Base-by-base conservation (phyloP, 2,113 vertebrate genomes). In the Vimba vimba region DNA sequence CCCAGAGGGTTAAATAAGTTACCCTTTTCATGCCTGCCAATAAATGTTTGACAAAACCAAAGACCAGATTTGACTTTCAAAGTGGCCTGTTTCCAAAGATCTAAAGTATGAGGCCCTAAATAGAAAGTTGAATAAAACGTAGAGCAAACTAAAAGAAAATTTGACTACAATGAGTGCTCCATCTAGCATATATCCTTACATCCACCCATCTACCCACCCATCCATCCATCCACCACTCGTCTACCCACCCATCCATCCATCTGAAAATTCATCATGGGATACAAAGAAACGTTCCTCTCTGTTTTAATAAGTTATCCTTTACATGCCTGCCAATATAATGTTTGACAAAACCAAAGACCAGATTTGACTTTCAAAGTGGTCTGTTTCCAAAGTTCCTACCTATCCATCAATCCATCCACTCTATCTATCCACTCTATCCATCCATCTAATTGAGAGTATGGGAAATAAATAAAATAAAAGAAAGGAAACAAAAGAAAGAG, bases 41-140 rank as follows among this genome's bases (percentile, higher is more conserved):
- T 47, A 6, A 73, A 57, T 59, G 76, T 71, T 79, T 71, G 36
- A 85, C 50, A 74, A 60, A 78, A 69, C 47, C 45, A 68, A 80
- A 82, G 55, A 36, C 39, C 69, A 57, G 47, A 77, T 82, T 75
- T 76, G n/a, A 45, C 50, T 77, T 71, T 50, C 71, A 85, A 81
- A 30, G 15, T 17, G 15, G 13, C 2, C 25, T 6, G 9, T 43
- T 6, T 68, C 47, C 59, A 85, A 68, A 79, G 9, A 66, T 30
- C 68, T 30, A 21, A 1, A n/a, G 15, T 17, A 4, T 17, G 15
- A 52, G 4, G 50, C 13, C 4, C 50, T 1, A 52, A 43, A 52
- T 15, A 15, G 15, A 52, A 17, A 52, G 10, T 17, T 52, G 15
- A 52, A 52, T 52, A 52, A 52, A 52, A 52, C 50, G 17, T n/a